Percentiles rank a stretch among this genome's conserved stretches.
phyloP scores from a whole-genome alignment of 2,888 invertebrate species.

The Ditula angustiorana region DNA sequence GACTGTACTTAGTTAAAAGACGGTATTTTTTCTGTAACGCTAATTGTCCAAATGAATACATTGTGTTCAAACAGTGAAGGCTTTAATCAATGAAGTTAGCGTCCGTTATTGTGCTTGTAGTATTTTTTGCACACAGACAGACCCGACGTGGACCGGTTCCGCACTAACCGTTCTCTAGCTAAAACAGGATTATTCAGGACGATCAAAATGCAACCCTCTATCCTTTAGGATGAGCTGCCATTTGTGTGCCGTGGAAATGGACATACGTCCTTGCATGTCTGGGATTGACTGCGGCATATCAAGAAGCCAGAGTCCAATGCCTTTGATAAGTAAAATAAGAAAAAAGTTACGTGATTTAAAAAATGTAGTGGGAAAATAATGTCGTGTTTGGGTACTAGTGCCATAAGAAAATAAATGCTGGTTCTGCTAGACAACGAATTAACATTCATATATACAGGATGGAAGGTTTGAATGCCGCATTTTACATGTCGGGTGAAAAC shows the following conservation, averaged over 20 bases:
- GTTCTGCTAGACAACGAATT: too few relatives aligned
- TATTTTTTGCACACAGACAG: slow-evolving; percentile 20
- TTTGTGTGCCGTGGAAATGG: background rate
- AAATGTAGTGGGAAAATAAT: too few relatives aligned
- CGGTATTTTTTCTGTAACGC: background rate
- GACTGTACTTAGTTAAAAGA: background rate
- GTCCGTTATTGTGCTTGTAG: slow-evolving; percentile 13
- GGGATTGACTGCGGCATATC: background rate
- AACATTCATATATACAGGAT: too few relatives aligned
- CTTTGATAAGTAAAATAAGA: background rate
- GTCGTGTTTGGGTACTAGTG: too few relatives aligned
- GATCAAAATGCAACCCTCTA: background rate
- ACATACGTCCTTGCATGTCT: background rate
- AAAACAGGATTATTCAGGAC: background rate
- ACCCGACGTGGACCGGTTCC: slow-evolving; percentile 19
- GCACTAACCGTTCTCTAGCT: slow-evolving; percentile 7
- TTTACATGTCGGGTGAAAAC: too few relatives aligned
- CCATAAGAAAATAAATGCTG: too few relatives aligned
- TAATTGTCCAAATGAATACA: too few relatives aligned
- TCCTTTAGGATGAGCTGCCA: background rate
- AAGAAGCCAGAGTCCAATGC: slow-evolving; percentile 9
- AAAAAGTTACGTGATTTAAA: background rate
- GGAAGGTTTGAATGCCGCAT: too few relatives aligned
- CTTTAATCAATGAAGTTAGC: background rate
- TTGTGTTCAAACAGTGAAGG: too few relatives aligned